Evolutionary conservation across 2,888 invertebrate species (phyloP).

Genomic region (Netelia melanura): DNA sequence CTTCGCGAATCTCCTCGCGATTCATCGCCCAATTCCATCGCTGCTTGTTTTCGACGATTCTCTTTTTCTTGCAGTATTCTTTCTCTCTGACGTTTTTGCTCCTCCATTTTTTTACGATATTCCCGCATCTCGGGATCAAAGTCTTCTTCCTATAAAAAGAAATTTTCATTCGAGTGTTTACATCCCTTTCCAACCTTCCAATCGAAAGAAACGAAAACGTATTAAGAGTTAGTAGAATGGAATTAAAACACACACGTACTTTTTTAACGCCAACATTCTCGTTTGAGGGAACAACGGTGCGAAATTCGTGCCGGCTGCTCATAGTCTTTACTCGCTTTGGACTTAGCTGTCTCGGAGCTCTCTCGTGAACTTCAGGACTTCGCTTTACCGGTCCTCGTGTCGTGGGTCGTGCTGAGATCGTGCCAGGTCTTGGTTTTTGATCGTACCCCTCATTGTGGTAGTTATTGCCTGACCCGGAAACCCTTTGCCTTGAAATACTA

Average conservation of each 20-base stretch:
- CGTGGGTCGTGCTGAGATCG: slow-evolving; percentile 60
- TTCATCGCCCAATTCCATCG: slow-evolving; percentile 80
- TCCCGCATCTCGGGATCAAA: slow-evolving; percentile 84
- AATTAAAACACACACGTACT: slow-evolving; percentile 67
- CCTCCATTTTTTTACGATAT: slow-evolving; percentile 85
- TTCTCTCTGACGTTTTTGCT: slow-evolving; percentile 85
- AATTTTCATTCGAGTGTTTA: neutral
- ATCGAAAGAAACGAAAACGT: neutral
- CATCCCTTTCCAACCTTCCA: neutral
- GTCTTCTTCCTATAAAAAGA: slow-evolving; percentile 76
- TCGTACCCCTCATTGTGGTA: slow-evolving; percentile 77
- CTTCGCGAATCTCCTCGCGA: slow-evolving; percentile 70
- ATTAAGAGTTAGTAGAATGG: neutral
- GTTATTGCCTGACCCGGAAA: slow-evolving; percentile 65
- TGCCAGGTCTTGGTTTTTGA: slow-evolving; percentile 71
- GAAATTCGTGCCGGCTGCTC: slow-evolving; percentile 78
- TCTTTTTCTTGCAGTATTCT: slow-evolving; percentile 85
- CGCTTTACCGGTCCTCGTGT: slow-evolving; percentile 73
- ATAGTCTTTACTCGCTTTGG: slow-evolving; percentile 77
- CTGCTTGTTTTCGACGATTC: slow-evolving; percentile 84
- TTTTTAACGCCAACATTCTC: slow-evolving; percentile 72
- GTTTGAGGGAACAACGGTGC: slow-evolving; percentile 75
- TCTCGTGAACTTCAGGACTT: slow-evolving; percentile 70
- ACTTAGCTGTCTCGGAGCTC: slow-evolving; percentile 74
- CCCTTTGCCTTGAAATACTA: slow-evolving; percentile 68